A percentile compares a stretch with the other conserved stretches of the same genome.
phyloP scores from a whole-genome alignment of 2,113 vertebrate genomes.

The Gila orcuttii region DNA sequence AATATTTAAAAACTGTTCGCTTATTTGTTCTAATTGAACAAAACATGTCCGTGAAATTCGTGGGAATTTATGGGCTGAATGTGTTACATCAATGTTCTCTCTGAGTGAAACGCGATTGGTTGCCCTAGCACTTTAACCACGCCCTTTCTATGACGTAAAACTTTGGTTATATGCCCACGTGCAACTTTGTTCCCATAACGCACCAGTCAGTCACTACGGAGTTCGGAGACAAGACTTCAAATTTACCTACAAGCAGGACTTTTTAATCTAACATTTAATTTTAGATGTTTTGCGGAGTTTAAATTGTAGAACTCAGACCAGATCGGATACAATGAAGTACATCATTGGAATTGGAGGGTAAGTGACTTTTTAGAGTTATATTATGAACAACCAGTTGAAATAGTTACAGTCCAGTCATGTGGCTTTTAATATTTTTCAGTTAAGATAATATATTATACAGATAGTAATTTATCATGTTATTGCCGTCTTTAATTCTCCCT shows the following conservation, averaged over 20 bases:
- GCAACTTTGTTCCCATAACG: not conserved
- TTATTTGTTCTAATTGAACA: not conserved
- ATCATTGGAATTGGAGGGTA: constrained; percentile 83
- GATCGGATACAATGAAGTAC: constrained; percentile 71
- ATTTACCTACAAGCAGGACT: not conserved
- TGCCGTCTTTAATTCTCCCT: not conserved
- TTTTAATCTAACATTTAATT: not conserved
- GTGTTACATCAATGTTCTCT: not conserved
- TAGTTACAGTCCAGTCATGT: not conserved
- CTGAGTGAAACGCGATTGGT: not conserved
- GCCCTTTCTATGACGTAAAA: not conserved
- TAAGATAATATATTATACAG: not conserved
- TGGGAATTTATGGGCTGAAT: not conserved
- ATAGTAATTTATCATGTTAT: not conserved
- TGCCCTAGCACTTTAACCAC: not conserved
- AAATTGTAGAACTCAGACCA: not conserved
- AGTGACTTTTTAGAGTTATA: constrained; percentile 47
- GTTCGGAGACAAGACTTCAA: not conserved
- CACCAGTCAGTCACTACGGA: no score
- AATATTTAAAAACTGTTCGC: no score
- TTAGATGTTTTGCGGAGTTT: not conserved
- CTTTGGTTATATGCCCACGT: constrained; percentile 19
- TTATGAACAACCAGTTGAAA: not conserved
- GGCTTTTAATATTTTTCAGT: not conserved
- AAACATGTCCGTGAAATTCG: not conserved